These are phyloP conservation scores for Orthosia incerta DNA, from an alignment of 2,888 invertebrate species.

Conservation along the genomic window DNA sequence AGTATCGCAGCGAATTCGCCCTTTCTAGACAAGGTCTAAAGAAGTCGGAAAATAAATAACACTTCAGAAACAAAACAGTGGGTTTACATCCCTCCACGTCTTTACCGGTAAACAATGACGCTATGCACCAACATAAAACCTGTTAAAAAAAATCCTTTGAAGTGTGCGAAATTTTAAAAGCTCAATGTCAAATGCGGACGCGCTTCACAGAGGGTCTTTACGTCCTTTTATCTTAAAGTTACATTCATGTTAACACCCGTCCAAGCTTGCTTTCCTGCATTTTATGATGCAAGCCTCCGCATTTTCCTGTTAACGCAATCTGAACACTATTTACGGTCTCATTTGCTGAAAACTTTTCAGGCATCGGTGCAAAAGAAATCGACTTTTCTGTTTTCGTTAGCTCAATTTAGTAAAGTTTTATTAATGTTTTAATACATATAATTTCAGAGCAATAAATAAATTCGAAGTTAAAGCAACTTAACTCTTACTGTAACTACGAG, in stretches of 20 bases:
- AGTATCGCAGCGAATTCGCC: too few species aligned
- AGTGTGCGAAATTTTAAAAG: conserved; percentile 59
- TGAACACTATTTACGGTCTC: conserved; percentile 27
- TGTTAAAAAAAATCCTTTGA: conserved; percentile 61
- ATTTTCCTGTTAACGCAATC: conserved; percentile 45
- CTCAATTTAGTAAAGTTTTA: not conserved
- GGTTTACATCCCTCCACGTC: not conserved
- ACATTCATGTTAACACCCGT: conserved; percentile 60
- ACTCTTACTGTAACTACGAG: not conserved
- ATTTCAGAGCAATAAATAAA: conserved; percentile 5
- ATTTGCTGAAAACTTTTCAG: conserved; percentile 26
- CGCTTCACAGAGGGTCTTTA: conserved; percentile 56
- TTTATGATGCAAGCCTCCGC: conserved; percentile 54
- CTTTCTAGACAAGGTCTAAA: not conserved
- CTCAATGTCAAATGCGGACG: conserved; percentile 60
- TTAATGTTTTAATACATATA: conserved; percentile 1
- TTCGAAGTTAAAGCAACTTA: not conserved
- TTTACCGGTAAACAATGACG: conserved; percentile 37
- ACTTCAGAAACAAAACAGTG: conserved; percentile 4
- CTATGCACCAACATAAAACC: conserved; percentile 50
- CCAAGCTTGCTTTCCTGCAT: conserved; percentile 51
- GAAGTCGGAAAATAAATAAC: conserved; percentile 1
- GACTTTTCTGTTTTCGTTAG: not conserved
- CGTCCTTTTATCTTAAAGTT: conserved; percentile 64
- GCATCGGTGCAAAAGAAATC: not conserved